Evolutionary conservation across 2,888 invertebrate species (phyloP), one percentile per base, ranked within the genome.

Genomic region (Stenoptilia bipunctidactyla): DNA sequence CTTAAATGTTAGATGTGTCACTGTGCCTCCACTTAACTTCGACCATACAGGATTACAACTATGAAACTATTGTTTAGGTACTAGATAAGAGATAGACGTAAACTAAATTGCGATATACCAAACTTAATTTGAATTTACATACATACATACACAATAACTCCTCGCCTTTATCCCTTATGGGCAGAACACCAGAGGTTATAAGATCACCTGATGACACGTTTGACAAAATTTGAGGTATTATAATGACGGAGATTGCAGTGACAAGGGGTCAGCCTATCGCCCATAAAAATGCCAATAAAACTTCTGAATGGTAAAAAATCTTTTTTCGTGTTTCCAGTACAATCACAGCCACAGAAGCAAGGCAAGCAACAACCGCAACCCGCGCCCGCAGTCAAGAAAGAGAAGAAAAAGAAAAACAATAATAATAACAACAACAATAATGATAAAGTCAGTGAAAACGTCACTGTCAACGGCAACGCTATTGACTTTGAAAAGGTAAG

Each of bases 401-500:
- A 56, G 43, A 59, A 61, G 45, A 60, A 62, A 47, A 60, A 64
- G 40, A 56, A 63, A 8, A 47, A 30, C 46, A 55, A 15, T 46
- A 49, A 27, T 52, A 44, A 14, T 43, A 43, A 25, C 45, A 63
- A 8, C 48, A 47, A 30, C 46, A 55, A 15, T 46, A 49, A 25
- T 52, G 51, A 34, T 51, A 51, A 40, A 6, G 55, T 65, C 1
- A 8, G 3, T 5, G 4, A 3, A 20, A 20, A 8, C 20, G 20
- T 20, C 8, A 20, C 20, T 20, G 8, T 20, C 4, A 20, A 20
- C 20, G 20, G 20, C 8, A 20, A 20, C 20, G 20, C 20, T 44
- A 59, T 75, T 14, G 66, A 74, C 15, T 65, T 53, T 27, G 66
- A 69, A 37, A 69, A 60, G 56, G 70, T 66, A 38, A 40, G 27